Percentiles rank a stretch among this genome's conserved stretches.
phyloP scores from a whole-genome alignment of 2,113 vertebrate genomes.

The Australoheros scitulus region DNA sequence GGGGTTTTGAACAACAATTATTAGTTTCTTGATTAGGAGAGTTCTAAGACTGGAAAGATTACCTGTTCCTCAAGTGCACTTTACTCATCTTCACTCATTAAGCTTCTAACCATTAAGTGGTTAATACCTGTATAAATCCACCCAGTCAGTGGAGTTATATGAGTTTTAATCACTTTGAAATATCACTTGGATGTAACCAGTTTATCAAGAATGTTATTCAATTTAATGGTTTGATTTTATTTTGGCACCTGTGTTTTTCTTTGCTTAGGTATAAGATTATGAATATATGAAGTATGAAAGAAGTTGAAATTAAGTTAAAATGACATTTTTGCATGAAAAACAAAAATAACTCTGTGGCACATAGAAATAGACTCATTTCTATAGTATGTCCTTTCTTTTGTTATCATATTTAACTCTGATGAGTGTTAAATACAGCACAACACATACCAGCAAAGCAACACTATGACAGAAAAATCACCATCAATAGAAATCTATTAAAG shows the following conservation, averaged over 20 bases:
- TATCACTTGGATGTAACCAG: not conserved
- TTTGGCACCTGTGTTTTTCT: not conserved
- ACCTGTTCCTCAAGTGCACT: not conserved
- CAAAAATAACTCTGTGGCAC: not conserved
- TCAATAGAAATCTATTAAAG: not conserved
- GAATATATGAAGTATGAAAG: not conserved
- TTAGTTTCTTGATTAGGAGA: not conserved
- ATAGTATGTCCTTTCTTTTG: not conserved
- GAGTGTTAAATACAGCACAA: not conserved
- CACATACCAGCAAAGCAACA: not conserved
- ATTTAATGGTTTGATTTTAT: not conserved
- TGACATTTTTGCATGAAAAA: not conserved
- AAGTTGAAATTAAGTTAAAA: not conserved
- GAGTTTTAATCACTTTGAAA: not conserved
- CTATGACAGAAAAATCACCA: not conserved
- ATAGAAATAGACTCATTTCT: not conserved
- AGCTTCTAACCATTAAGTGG: not conserved
- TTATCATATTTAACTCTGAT: conserved; percentile 9
- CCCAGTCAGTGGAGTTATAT: not conserved
- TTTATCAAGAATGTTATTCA: not conserved
- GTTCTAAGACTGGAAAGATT: not conserved
- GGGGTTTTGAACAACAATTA: not conserved
- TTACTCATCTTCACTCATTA: not conserved
- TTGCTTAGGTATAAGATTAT: not conserved
- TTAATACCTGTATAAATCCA: not conserved